These are phyloP conservation scores for Teinopalpus imperialis DNA, from an alignment of 2,888 invertebrate genomes.

Conservation along the genomic window DNA sequence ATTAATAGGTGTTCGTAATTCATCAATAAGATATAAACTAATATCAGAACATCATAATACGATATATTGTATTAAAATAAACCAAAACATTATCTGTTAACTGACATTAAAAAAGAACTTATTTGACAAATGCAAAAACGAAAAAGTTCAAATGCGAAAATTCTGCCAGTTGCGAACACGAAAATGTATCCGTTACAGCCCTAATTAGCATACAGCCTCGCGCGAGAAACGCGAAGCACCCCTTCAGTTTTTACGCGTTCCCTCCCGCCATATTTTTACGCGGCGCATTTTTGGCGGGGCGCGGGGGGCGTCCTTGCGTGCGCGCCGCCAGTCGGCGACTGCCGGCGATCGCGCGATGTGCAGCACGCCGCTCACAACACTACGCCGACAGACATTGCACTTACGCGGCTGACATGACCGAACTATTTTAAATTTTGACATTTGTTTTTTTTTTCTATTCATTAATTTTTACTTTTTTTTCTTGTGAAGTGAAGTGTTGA, in stretches of 20 bases:
- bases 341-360: constrained; percentile 72
- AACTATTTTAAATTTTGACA: constrained; percentile 34
- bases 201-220: constrained; percentile 57
- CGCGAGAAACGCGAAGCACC: constrained; percentile 67
- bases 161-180: neutral
- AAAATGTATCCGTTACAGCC: constrained; percentile 25
- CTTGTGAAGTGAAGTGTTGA: constrained; percentile 38
- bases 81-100: too few relatives aligned
- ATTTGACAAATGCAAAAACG: neutral
- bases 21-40: too few relatives aligned
- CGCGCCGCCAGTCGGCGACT: constrained; percentile 71
- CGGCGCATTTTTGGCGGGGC: constrained; percentile 56
- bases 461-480: constrained; percentile 31
- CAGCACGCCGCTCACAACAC: constrained; percentile 43
- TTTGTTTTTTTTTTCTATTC: constrained; percentile 30
- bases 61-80: too few relatives aligned
- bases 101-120: too few relatives aligned
- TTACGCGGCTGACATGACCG: constrained; percentile 42
- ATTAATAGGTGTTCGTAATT: too few relatives aligned
- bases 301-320: constrained; percentile 57
- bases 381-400: constrained; percentile 44
- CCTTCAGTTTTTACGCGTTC: constrained; percentile 75
- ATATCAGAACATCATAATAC: too few relatives aligned
- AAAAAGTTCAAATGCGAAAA: constrained; percentile 9
- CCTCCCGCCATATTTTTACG: constrained; percentile 73